These are phyloP conservation scores for Geopemphigus sp. DNA, from an alignment of 1,140 invertebrate genomes.

Conservation along the genomic window DNA sequence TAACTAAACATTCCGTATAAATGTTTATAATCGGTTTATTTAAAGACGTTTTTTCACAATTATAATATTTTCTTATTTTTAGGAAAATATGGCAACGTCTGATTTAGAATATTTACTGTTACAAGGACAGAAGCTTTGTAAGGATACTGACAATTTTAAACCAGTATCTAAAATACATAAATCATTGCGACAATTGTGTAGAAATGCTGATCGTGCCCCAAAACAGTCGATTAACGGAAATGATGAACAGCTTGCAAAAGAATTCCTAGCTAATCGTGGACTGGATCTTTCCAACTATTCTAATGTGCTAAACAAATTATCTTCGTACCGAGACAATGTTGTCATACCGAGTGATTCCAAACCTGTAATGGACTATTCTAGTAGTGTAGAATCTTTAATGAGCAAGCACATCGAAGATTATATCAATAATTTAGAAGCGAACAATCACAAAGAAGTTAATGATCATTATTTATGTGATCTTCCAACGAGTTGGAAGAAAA, in stretches of 20 bases:
- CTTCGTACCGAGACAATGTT: slow-evolving; percentile 8
- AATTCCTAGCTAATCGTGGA: slow-evolving; percentile 33
- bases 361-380: slow-evolving; percentile 38
- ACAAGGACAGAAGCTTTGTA: slow-evolving; percentile 40
- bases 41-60: neutral
- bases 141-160: slow-evolving; percentile 19
- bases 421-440: slow-evolving; percentile 22
- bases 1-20: too few relatives aligned
- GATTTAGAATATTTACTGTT: slow-evolving; percentile 29
- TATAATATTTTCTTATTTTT: slow-evolving; percentile 5
- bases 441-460: neutral
- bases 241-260: slow-evolving; percentile 39
- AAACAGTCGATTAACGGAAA: neutral
- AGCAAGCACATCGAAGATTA: slow-evolving; percentile 37
- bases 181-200: slow-evolving; percentile 32
- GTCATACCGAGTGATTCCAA: neutral
- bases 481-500: slow-evolving; percentile 1
- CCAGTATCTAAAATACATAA: slow-evolving; percentile 47
- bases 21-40: neutral
- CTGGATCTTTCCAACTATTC: slow-evolving; percentile 11
- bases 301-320: slow-evolving; percentile 25
- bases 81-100: slow-evolving; percentile 24
- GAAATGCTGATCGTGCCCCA: slow-evolving; percentile 23
- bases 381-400: slow-evolving; percentile 39
- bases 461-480: neutral